These are phyloP conservation scores for Remorina albescens DNA, from an alignment of 2,797 vertebrate species.

Conservation along the genomic window DNA sequence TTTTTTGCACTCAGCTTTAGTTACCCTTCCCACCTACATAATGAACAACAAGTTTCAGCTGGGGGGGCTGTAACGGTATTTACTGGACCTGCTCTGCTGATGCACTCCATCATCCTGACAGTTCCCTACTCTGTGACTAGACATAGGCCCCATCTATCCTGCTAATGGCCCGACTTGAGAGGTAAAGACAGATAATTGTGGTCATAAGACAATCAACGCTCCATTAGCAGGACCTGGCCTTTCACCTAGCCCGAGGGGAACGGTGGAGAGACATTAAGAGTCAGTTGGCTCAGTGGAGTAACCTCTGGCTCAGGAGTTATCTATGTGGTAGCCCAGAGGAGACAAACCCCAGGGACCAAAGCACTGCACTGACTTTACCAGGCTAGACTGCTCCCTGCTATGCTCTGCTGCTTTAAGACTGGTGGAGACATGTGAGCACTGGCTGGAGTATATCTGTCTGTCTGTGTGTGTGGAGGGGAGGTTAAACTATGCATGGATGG, in stretches of 20 bases:
- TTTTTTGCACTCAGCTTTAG: constrained; percentile 36
- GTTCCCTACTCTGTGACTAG: constrained; percentile 62
- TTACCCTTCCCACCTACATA: constrained; percentile 40
- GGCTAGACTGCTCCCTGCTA: constrained; percentile 38
- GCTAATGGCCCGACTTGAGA: constrained; percentile 77
- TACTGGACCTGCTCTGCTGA: constrained; percentile 49
- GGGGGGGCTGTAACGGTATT: constrained; percentile 64
- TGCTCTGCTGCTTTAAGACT: constrained; percentile 44
- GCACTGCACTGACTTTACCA: constrained; percentile 20
- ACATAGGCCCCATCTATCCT: constrained; percentile 61
- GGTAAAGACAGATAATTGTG: constrained; percentile 77
- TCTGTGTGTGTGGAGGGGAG: constrained; percentile 15
- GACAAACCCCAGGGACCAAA: constrained; percentile 38
- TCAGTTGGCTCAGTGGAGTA: constrained; percentile 42
- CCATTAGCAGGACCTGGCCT: constrained; percentile 74
- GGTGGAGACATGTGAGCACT: constrained; percentile 44
- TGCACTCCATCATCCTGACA: constrained; percentile 73
- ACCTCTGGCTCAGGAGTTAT: constrained; percentile 47
- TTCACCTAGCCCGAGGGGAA: constrained; percentile 55
- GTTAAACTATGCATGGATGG: constrained; percentile 57
- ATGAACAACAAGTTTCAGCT: constrained; percentile 43
- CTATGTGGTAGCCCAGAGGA: constrained; percentile 39
- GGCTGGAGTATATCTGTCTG: constrained; percentile 25
- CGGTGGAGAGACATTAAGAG: constrained; percentile 46
- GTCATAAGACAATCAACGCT: constrained; percentile 78